A percentile compares a stretch with the other conserved stretches of the same genome.
phyloP scores from a whole-genome alignment of 1,140 invertebrate genomes.

The Riptortus pedestris region DNA sequence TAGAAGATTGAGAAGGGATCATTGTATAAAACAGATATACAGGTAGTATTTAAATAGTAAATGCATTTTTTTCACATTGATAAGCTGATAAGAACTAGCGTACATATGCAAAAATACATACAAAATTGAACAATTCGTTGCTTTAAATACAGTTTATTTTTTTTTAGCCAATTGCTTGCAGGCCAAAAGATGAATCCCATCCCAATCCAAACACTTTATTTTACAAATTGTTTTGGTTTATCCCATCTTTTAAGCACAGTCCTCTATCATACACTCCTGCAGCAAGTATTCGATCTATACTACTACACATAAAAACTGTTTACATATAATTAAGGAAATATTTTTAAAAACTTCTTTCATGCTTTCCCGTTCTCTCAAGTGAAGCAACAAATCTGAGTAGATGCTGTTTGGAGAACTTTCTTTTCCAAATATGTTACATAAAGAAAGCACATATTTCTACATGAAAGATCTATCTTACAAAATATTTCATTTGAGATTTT shows the following conservation, averaged over 20 bases:
- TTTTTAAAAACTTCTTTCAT: slow-evolving; percentile 1
- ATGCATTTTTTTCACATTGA: slow-evolving; percentile 14
- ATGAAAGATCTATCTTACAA: slow-evolving; percentile 13
- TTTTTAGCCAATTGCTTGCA: neutral
- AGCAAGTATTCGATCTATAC: slow-evolving; percentile 16
- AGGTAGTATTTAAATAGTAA: slow-evolving; percentile 7
- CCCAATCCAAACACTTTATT: slow-evolving; percentile 20
- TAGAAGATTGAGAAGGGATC: slow-evolving; percentile 22
- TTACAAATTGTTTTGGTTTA: slow-evolving; percentile 19
- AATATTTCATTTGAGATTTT: neutral
- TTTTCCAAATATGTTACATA: neutral
- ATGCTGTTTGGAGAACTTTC: neutral
- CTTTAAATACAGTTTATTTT: slow-evolving; percentile 4
- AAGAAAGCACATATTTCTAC: slow-evolving; percentile 11
- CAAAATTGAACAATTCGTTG: slow-evolving; percentile 20
- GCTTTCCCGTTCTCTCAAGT: neutral
- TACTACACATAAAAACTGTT: slow-evolving; percentile 23
- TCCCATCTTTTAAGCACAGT: slow-evolving; percentile 10
- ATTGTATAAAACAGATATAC: slow-evolving; percentile 18
- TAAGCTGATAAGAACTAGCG: slow-evolving; percentile 6
- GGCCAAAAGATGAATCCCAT: slow-evolving; percentile 12
- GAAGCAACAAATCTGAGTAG: slow-evolving; percentile 1
- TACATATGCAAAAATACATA: slow-evolving; percentile 18
- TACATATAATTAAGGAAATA: slow-evolving; percentile 12
- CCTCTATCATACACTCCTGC: slow-evolving; percentile 20